Evolutionary conservation across 2,797 vertebrate species (phyloP).

Genomic region (Pachyuromys duprasi): DNA sequence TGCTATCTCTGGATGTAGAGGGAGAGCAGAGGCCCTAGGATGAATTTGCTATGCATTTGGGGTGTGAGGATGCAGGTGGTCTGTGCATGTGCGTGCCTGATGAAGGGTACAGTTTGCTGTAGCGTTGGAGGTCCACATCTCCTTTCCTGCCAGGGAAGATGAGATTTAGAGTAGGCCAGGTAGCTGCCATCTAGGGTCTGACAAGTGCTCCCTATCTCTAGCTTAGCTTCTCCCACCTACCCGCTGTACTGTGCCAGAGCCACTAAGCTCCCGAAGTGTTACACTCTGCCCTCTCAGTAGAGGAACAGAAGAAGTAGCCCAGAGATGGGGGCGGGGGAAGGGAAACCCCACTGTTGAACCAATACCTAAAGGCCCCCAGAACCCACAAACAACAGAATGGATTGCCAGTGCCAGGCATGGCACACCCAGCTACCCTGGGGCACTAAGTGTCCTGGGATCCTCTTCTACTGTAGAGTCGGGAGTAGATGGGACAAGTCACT

Average conservation of each 20-base stretch:
- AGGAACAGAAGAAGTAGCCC: neutral
- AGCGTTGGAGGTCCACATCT: neutral
- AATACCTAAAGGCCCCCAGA: neutral
- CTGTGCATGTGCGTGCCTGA: fast-evolving
- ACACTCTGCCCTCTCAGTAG: neutral
- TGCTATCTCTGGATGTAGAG: neutral
- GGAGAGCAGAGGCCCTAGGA: neutral
- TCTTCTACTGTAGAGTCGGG: neutral
- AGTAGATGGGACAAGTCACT: neutral
- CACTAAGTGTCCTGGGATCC: neutral
- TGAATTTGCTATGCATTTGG: neutral
- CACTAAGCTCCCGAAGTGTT: neutral
- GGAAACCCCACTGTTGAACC: neutral
- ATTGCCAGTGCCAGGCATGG: neutral
- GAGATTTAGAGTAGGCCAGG: neutral
- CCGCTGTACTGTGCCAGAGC: neutral
- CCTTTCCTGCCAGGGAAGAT: neutral
- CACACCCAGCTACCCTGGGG: neutral
- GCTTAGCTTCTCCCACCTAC: neutral
- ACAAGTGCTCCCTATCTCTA: neutral
- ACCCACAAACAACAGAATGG: neutral
- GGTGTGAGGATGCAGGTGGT: neutral
- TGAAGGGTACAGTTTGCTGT: neutral
- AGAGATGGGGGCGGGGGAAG: neutral
- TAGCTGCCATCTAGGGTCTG: neutral